Conservation (phyloP, 2,797 vertebrate genomes). For the Phalloptychus januarius region DNA sequence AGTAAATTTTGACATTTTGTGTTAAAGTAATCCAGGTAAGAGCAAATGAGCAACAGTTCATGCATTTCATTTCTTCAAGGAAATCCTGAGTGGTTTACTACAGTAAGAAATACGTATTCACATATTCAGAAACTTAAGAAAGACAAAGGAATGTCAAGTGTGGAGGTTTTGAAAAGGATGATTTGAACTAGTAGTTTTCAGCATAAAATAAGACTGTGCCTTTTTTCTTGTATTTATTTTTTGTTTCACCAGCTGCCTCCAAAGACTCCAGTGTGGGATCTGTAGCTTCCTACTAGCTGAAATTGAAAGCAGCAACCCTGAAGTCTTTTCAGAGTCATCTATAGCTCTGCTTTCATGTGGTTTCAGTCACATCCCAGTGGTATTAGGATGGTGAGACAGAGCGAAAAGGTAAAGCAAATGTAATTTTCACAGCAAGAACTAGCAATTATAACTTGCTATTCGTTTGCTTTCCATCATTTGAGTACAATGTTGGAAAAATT, state of each 20-base stretch:
- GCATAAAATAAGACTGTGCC: background rate
- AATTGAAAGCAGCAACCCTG: constrained; percentile 22
- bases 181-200: constrained; percentile 2
- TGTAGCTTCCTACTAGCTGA: constrained; percentile 18
- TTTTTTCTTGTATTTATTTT: constrained; percentile 1
- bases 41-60: background rate
- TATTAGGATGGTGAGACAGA: background rate
- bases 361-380: constrained; percentile 7
- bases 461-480: background rate
- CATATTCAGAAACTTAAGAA: background rate
- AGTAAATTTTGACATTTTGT: background rate
- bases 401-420: constrained; percentile 1
- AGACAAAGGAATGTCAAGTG: background rate
- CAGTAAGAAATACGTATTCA: background rate
- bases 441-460: background rate
- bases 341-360: constrained; percentile 9
- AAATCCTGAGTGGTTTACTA: background rate
- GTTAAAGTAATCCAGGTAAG: background rate
- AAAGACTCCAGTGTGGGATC: constrained; percentile 19
- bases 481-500: background rate
- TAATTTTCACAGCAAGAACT: background rate
- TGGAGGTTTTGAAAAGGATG: background rate
- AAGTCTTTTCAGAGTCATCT: constrained; percentile 23
- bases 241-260: constrained; percentile 15
- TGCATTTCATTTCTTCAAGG: background rate